Percentiles rank a stretch among this genome's conserved stretches.
Evolutionary conservation across 2,113 vertebrate species (phyloP).

Genomic region (Lethenteron camtschaticum): DNA sequence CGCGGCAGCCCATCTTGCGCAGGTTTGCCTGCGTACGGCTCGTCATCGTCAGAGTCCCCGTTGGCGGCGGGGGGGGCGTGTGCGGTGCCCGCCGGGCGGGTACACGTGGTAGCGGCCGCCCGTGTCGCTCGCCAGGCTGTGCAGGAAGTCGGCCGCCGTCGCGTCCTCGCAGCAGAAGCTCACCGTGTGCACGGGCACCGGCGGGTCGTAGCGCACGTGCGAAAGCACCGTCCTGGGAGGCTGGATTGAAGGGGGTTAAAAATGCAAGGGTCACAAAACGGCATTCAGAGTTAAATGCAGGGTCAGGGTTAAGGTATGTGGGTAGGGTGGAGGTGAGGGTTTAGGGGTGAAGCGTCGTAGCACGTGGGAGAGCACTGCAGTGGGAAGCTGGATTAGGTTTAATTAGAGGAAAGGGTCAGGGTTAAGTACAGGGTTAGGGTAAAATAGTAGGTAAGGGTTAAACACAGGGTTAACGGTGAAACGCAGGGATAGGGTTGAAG

Average conservation of each 20-base stretch:
- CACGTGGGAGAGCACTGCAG: no score
- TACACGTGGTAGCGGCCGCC: constrained; percentile 29
- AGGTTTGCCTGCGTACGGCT: constrained; percentile 21
- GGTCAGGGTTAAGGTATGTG: no score
- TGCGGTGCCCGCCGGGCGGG: no score
- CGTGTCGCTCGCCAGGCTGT: constrained; percentile 26
- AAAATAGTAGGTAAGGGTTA: no score
- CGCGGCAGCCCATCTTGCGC: neutral
- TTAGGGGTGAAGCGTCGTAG: no score
- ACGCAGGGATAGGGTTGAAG: no score
- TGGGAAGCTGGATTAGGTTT: no score
- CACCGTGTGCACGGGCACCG: constrained; percentile 32
- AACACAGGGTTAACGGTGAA: no score
- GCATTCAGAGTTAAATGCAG: neutral
- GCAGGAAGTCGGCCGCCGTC: constrained; percentile 30
- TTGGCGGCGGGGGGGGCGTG: constrained; percentile 11
- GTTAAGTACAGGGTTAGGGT: no score
- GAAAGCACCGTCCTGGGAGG: constrained; percentile 19
- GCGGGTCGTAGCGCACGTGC: constrained; percentile 16
- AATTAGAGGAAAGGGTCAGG: no score
- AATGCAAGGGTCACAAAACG: neutral
- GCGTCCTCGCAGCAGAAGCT: constrained; percentile 37
- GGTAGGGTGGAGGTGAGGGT: no score
- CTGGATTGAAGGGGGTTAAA: constrained; percentile 15
- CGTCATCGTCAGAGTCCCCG: constrained; percentile 14